These are phyloP conservation scores for Branchipolynoe longqiensis DNA, from an alignment of 2,888 invertebrate species.

Conservation along the genomic window DNA sequence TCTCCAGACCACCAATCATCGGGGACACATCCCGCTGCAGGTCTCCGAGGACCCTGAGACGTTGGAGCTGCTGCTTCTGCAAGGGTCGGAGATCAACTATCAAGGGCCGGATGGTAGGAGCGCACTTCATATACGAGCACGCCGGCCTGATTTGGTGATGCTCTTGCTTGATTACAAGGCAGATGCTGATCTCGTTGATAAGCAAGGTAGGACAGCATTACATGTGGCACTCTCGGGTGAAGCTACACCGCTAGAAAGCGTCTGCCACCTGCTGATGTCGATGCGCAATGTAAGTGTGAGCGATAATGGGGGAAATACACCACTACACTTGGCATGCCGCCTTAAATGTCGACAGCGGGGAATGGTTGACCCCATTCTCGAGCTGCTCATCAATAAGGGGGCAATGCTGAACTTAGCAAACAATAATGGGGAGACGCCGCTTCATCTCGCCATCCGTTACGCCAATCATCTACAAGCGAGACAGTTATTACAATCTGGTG, in stretches of 20 bases:
- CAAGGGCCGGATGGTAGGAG: conserved; percentile 39
- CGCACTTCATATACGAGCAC: neutral
- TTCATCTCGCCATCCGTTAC: neutral
- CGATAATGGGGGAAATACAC: conserved; percentile 18
- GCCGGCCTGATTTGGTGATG: neutral
- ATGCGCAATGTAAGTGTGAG: conserved; percentile 11
- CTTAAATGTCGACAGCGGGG: neutral
- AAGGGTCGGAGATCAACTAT: conserved; percentile 10
- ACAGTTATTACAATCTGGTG: neutral
- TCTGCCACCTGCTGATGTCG: conserved; percentile 39
- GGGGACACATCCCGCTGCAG: conserved; percentile 32
- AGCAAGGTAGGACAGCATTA: conserved; percentile 20
- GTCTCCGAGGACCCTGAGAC: neutral
- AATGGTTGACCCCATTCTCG: neutral
- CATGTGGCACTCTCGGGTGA: neutral
- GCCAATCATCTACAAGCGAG: conserved; percentile 3
- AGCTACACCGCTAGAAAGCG: neutral
- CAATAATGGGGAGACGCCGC: conserved; percentile 20
- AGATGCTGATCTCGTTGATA: conserved; percentile 12
- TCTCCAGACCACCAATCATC: conserved; percentile 15
- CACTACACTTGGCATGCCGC: conserved; percentile 19
- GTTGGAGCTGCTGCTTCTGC: conserved; percentile 22
- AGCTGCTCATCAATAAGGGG: conserved; percentile 25
- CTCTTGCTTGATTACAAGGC: conserved; percentile 32
- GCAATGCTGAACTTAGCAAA: neutral